Conservation (phyloP, 92 coral and sea anemone species). For the Palythoa heliodiscus region DNA sequence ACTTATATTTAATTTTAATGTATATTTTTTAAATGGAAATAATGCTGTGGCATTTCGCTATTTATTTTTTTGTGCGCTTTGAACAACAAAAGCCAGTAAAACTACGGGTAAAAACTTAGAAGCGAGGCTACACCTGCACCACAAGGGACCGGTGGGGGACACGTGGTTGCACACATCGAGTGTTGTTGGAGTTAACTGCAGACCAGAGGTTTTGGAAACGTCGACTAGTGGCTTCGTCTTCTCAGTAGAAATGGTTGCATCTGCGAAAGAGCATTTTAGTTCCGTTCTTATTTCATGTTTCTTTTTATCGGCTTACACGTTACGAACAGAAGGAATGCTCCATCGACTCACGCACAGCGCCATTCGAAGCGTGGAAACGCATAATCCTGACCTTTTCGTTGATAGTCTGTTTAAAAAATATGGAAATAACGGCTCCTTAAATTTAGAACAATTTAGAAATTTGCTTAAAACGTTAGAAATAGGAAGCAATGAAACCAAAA, state of each 20-base stretch:
- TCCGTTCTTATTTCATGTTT: not conserved
- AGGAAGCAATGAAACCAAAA: constrained; percentile 49
- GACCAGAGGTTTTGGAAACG: not conserved
- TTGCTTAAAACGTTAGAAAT: constrained; percentile 60
- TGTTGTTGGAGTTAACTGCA: not conserved
- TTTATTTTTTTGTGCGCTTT: no score
- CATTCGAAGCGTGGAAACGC: constrained; percentile 67
- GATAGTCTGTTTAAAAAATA: constrained; percentile 66
- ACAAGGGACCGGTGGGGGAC: not conserved
- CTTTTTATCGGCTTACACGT: not conserved
- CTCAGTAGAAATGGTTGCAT: constrained; percentile 2
- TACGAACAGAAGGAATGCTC: constrained; percentile 22
- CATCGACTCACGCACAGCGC: constrained; percentile 57
- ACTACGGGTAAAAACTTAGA: not conserved
- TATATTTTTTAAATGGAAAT: no score
- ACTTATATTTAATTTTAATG: no score
- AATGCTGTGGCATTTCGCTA: no score
- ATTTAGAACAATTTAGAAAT: constrained; percentile 48
- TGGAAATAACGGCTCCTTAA: constrained; percentile 73
- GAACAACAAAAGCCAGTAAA: no score
- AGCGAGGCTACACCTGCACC: not conserved
- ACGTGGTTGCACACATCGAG: not conserved
- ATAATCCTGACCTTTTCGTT: constrained; percentile 54
- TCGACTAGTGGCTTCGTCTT: not conserved
- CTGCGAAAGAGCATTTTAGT: not conserved